Conservation (phyloP, 2,797 vertebrate genomes). For the Tiaroga cobitis region DNA sequence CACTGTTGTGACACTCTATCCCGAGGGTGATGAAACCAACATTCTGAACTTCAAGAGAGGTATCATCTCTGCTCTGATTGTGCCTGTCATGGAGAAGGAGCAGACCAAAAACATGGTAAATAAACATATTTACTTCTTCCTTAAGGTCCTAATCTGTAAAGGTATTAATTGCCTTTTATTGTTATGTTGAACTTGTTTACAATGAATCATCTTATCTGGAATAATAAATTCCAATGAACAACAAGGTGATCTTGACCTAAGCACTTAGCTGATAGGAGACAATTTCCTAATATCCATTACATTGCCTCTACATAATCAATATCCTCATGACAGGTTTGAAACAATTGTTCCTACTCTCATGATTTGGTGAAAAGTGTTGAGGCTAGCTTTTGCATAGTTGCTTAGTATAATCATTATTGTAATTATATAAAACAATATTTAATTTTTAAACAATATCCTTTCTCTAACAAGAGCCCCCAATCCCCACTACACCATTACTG, state of each 20-base stretch:
- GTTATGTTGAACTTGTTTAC: not conserved
- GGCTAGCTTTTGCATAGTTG: not conserved
- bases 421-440: not conserved
- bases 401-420: not conserved
- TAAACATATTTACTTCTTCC: not conserved
- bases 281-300: not conserved
- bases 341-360: not conserved
- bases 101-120: slow-evolving; percentile 72
- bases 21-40: slow-evolving; percentile 83
- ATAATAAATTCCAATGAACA: slow-evolving; percentile 27
- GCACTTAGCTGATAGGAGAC: not conserved
- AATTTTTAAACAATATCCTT: not conserved
- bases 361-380: not conserved
- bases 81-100: slow-evolving; percentile 79
- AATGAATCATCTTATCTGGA: slow-evolving; percentile 1
- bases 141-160: slow-evolving; percentile 1
- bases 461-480: not conserved
- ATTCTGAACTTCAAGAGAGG: slow-evolving; percentile 95
- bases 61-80: slow-evolving; percentile 87
- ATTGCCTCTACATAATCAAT: not conserved
- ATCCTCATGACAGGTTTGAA: not conserved
- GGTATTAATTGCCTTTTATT: not conserved
- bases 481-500: not conserved
- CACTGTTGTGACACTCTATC: slow-evolving; percentile 79
- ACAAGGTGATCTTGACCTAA: not conserved